These are phyloP conservation scores for Drosophila meridiana DNA, from an alignment of 2,888 invertebrate genomes.

Conservation along the genomic window DNA sequence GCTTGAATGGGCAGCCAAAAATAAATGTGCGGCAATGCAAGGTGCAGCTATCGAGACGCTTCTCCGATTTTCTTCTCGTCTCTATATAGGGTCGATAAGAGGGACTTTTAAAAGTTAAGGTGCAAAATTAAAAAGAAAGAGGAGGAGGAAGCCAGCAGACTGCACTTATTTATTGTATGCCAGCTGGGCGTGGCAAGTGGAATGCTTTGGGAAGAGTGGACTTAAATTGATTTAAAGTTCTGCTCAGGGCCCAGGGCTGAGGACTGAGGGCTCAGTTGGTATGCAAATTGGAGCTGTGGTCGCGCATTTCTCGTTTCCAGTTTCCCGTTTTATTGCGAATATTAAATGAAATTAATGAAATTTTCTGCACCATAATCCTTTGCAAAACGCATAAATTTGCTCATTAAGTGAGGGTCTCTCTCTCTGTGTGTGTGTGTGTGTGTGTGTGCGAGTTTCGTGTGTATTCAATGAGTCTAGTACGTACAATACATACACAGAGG, in stretches of 20 bases:
- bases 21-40: conserved; percentile 42
- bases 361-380: conserved; percentile 81
- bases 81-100: conserved; percentile 40
- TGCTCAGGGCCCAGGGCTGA: conserved; percentile 10
- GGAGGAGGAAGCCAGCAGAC: background rate
- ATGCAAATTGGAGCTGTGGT: conserved; percentile 65
- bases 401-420: conserved; percentile 66
- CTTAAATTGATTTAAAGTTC: conserved; percentile 73
- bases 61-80: background rate
- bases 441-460: conserved; percentile 55
- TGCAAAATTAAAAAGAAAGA: conserved; percentile 1
- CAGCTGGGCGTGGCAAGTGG: conserved; percentile 52
- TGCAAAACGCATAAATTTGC: conserved; percentile 79
- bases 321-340: conserved; percentile 75
- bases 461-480: conserved; percentile 45
- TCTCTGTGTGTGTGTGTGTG: conserved; percentile 27
- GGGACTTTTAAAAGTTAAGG: conserved; percentile 11
- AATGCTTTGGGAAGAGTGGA: conserved; percentile 29
- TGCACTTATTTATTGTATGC: conserved; percentile 10
- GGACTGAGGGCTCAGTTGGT: conserved; percentile 37
- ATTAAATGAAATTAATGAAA: conserved; percentile 81
- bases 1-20: conserved; percentile 43
- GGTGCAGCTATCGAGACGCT: conserved; percentile 41
- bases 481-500: conserved; percentile 26
- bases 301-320: conserved; percentile 14